These are phyloP conservation scores for Clinocottus analis DNA, from an alignment of 2,113 vertebrate species.

Conservation along the genomic window DNA sequence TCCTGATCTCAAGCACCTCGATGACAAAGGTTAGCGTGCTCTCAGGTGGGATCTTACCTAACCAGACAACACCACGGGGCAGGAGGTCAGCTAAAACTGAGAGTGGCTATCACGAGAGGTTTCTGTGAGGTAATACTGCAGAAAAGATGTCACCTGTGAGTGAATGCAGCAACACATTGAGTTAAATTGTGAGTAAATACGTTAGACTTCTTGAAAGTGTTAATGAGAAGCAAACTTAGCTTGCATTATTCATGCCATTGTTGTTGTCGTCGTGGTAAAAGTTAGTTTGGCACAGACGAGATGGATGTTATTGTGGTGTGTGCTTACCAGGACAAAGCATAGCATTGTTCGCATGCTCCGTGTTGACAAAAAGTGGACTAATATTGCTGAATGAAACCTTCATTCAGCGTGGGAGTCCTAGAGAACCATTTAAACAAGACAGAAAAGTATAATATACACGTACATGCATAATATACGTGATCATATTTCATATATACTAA, in stretches of 20 bases:
- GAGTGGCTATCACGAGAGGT: not conserved
- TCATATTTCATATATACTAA: not conserved
- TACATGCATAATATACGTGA: not conserved
- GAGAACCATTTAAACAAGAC: constrained; percentile 44
- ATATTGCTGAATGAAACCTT: constrained; percentile 39
- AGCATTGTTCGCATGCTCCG: constrained; percentile 62
- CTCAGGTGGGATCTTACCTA: constrained; percentile 97
- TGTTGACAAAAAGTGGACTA: constrained; percentile 44
- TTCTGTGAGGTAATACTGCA: not conserved
- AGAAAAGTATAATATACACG: constrained; percentile 23
- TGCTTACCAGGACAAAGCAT: constrained; percentile 64
- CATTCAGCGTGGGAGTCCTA: constrained; percentile 54
- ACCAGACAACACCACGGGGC: constrained; percentile 2
- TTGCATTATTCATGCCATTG: not conserved
- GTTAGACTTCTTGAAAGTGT: not conserved
- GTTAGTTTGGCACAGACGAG: constrained; percentile 1
- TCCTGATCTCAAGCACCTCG: constrained; percentile 94
- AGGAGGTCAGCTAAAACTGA: constrained; percentile 15
- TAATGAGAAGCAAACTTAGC: constrained; percentile 9
- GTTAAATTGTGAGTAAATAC: not conserved
- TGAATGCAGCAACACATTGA: not conserved
- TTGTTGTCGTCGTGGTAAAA: not conserved
- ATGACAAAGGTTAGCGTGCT: constrained; percentile 93
- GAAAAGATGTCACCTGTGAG: not conserved
- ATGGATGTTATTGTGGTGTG: constrained; percentile 7